Evolutionary conservation across 2,888 invertebrate genomes (phyloP), one percentile per base, ranked within the genome.

Genomic region (Drosophila kanekoi): DNA sequence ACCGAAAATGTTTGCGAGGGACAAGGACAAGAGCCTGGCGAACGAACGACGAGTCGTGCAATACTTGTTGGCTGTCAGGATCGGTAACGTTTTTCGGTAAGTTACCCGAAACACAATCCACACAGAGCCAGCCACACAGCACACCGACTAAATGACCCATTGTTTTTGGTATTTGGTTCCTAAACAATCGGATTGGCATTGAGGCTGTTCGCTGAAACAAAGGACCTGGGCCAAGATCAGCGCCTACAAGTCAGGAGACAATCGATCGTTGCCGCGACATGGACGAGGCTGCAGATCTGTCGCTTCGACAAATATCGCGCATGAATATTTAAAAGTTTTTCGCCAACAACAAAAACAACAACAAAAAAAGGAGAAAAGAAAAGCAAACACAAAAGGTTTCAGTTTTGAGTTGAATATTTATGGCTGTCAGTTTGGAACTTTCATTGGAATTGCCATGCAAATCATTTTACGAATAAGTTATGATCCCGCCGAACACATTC

Each of bases 11-110:
- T 54, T 54, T 41, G 45, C 44, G 20, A 43, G 47, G 49, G 47
- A 76, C 67, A 60, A 61, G 73, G 75, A 75, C 75, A 89, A 80
- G 56, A 73, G 74, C 48, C 64, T 32, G 57, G 40, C 38, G 40
- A 40, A 8, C 23, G 23, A 9, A 8, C 28, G 28, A 9, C 61
- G 49, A 68, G 83, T 90, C 91, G 89, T 90, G 90, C 90, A 77
- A 79, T 79, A 81, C 89, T 89, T 90, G 90, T 90, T 87, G 87
- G 80, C 89, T 91, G 90, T 89, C 90, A 89, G 86, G 81, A 89
- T 78, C 63, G 85, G 89, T 65, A 84, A 77, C 87, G 81, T 71
- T 72, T 70, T 71, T 78, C 67, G 74, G 54, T 70, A 70, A 76
- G 67, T 65, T 63, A 67, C 49, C 40, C 52, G 56, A 23, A 40